These are phyloP conservation scores for Pogonomyrmex californicus DNA, from an alignment of 1,140 invertebrate species.

Conservation along the genomic window DNA sequence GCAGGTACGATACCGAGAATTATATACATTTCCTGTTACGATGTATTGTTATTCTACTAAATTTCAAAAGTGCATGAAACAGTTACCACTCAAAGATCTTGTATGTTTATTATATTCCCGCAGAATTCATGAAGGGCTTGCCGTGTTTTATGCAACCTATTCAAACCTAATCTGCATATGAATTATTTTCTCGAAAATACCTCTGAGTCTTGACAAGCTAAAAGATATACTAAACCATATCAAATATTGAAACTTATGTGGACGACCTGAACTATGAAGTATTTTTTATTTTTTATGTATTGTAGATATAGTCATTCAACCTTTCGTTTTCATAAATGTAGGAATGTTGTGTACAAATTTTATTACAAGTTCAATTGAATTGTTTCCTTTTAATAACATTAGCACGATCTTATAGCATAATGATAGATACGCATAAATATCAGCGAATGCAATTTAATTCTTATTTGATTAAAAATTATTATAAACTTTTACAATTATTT, in stretches of 20 bases:
- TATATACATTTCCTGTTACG: constrained; percentile 46
- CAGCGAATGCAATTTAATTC: background rate
- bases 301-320: background rate
- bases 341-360: background rate
- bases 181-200: constrained; percentile 58
- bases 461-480: constrained; percentile 7
- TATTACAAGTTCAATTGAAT: constrained; percentile 2
- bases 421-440: background rate
- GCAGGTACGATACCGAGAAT: constrained; percentile 27
- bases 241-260: background rate
- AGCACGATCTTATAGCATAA: background rate
- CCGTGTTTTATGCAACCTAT: constrained; percentile 47
- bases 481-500: background rate
- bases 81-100: constrained; percentile 57
- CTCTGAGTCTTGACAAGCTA: background rate
- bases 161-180: constrained; percentile 55
- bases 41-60: constrained; percentile 12
- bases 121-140: constrained; percentile 20
- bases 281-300: background rate
- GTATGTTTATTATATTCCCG: constrained; percentile 54
- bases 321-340: background rate
- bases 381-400: background rate
- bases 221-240: constrained; percentile 19
- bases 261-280: background rate
- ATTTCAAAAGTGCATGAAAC: constrained; percentile 62